Evolutionary conservation across 2,113 vertebrate genomes (phyloP), one percentile per base, ranked within the genome.

Genomic region (Nanger granti): DNA sequence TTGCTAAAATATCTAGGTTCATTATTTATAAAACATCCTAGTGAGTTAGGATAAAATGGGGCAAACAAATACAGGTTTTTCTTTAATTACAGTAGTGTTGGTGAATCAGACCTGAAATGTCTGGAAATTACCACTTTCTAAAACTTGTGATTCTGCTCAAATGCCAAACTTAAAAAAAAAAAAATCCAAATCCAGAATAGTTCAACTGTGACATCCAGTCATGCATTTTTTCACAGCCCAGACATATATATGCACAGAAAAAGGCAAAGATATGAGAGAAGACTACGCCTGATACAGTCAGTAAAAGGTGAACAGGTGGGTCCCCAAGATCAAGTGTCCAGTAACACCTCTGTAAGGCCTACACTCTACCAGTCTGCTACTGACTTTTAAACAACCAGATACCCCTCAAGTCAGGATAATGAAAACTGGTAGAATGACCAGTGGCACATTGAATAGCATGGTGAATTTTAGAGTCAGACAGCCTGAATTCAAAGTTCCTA

Each of bases 61-160:
- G 80, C 89, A 89, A 96, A 95, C 94, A 97, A 92, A 96, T 91
- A 88, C 47, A 97, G 92, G 95, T 96, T 97, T 91, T 90, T 90
- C 87, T 93, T 97, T 97, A 96, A 98, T 96, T 96, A 94, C 57
- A 96, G 96, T 91, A 89, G 93, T 85, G 60, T 24, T 89, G 84
- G 92, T 98, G 93, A 98, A 98, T 97, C 97, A 97, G 97, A 96
- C 64, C 87, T 97, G 93, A 88, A 96, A 90, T 79, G 96, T 91
- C 93, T 97, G 14, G 80, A 97, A 97, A 98, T 97, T 96, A 92
- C 93, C 94, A 95, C 94, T 93, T 98, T 97, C 84, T 95, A 90
- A 5, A 76, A 95, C 52, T 94, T 97, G 96, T 62, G 85, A 95
- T 97, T 85, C 88, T 97, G 37, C 62, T 92, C 62, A 98, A 96